Conservation (phyloP, 1,140 invertebrate genomes). For the Sminthurinus signatus region DNA sequence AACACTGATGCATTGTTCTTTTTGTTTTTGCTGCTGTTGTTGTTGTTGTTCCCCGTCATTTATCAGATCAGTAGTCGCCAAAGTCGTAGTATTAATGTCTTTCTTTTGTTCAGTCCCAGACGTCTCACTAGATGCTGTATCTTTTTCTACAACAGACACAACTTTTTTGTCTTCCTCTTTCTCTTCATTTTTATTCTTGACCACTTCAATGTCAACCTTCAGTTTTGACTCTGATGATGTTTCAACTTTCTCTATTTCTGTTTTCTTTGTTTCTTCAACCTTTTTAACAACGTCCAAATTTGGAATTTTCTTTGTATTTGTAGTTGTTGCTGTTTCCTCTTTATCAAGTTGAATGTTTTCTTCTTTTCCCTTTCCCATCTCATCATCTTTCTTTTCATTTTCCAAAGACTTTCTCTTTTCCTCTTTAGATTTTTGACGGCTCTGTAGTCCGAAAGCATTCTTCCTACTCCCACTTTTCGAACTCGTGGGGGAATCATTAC, state of each 20-base stretch:
- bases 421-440: no score
- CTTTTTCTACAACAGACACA: no score
- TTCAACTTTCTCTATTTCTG: background rate
- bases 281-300: background rate
- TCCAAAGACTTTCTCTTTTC: no score
- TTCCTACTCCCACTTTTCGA: no score
- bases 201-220: background rate
- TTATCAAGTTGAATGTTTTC: constrained; percentile 45
- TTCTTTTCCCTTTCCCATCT: constrained; percentile 42
- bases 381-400: no score
- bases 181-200: background rate
- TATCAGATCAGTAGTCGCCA: no score
- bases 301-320: background rate
- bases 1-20: no score
- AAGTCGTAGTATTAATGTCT: no score
- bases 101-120: no score
- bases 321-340: background rate
- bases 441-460: no score
- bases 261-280: background rate
- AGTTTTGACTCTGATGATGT: background rate
- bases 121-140: background rate
- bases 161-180: background rate
- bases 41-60: no score
- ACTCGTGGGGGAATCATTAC: no score
- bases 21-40: background rate